Percentiles rank a stretch among this genome's conserved stretches.
Evolutionary conservation across 1,140 invertebrate genomes (phyloP).

Genomic region (Cyclina sinensis): DNA sequence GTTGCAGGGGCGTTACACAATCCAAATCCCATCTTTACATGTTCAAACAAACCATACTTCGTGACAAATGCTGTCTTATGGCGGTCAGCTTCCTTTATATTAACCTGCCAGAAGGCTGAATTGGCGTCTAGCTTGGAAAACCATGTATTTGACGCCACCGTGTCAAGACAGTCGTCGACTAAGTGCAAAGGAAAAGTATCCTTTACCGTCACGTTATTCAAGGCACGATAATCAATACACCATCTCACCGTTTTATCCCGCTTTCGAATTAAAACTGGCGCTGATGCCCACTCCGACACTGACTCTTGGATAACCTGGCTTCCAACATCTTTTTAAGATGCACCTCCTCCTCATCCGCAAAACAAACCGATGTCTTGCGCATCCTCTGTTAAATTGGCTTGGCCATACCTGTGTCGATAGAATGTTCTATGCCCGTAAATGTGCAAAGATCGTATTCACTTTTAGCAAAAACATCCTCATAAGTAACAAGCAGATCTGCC

Average conservation of each 20-base stretch:
- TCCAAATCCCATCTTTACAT: conserved; percentile 1
- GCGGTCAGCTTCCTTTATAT: conserved; percentile 9
- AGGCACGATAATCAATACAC: conserved; percentile 50
- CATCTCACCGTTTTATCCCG: conserved; percentile 21
- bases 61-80: conserved; percentile 45
- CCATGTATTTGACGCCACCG: not conserved
- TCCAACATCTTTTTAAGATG: conserved; percentile 62
- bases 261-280: conserved; percentile 48
- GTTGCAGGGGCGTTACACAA: conserved; percentile 14
- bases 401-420: conserved; percentile 49
- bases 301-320: conserved; percentile 30
- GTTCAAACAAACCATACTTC: conserved; percentile 34
- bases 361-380: conserved; percentile 57
- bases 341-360: conserved; percentile 59
- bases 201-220: conserved; percentile 41
- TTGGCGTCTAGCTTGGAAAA: conserved; percentile 52
- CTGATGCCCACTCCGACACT: conserved; percentile 31
- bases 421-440: conserved; percentile 59
- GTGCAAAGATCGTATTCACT: conserved; percentile 63
- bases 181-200: conserved; percentile 36
- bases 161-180: conserved; percentile 13
- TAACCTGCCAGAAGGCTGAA: conserved; percentile 35
- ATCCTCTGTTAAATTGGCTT: conserved; percentile 56
- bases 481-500: not conserved
- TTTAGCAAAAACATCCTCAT: conserved; percentile 61